Conservation (phyloP, 2,888 invertebrate genomes). For the Dynastes hyllus region DNA sequence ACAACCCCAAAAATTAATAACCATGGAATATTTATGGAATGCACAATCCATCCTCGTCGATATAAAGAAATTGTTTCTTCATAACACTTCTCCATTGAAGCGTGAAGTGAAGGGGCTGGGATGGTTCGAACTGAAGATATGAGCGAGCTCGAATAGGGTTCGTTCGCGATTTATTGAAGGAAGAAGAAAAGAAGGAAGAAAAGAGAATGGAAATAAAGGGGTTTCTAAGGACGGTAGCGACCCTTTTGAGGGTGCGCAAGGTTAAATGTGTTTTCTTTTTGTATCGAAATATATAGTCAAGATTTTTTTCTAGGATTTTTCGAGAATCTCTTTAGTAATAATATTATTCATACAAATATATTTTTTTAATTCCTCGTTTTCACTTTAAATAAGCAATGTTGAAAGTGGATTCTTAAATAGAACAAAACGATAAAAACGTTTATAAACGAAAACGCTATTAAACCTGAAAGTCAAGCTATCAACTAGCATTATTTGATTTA, state of each 20-base stretch:
- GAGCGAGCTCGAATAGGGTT: slow-evolving; percentile 24
- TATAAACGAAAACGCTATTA: too few relatives aligned
- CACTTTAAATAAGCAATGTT: background rate
- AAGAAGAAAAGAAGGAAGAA: background rate
- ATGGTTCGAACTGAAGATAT: slow-evolving; percentile 1
- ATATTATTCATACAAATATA: background rate
- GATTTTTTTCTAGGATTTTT: background rate
- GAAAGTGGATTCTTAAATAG: background rate
- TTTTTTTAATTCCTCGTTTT: background rate
- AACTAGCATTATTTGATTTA: too few relatives aligned
- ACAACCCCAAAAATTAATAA: slow-evolving; percentile 40
- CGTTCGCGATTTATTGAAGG: slow-evolving; percentile 23
- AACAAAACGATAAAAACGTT: too few relatives aligned
- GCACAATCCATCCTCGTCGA: slow-evolving; percentile 41
- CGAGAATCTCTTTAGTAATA: background rate
- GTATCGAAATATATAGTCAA: background rate
- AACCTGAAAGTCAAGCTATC: too few relatives aligned
- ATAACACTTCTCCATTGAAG: slow-evolving; percentile 43
- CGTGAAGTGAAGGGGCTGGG: slow-evolving; percentile 30
- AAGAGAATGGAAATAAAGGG: background rate
- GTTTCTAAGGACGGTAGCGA: background rate
- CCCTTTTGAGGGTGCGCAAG: background rate
- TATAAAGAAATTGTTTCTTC: slow-evolving; percentile 46
- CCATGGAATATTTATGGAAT: slow-evolving; percentile 46
- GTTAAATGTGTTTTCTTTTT: background rate